Base-by-base conservation (phyloP, 2,888 invertebrate genomes). In the Microdon myrmicae region DNA sequence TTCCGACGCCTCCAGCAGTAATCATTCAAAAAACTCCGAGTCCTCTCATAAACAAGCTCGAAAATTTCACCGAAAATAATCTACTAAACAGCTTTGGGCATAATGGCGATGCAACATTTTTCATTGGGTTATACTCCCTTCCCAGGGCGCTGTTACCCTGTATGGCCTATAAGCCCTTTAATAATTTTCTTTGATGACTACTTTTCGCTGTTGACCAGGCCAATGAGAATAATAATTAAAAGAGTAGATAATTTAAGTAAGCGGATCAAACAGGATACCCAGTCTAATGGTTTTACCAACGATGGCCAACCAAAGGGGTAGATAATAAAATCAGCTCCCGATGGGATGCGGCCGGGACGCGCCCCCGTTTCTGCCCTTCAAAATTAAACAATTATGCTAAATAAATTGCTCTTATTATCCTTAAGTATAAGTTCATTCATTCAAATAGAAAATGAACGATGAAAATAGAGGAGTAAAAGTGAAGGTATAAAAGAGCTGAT, bases 381-480 rank as follows among this genome's bases (percentile, higher is more conserved):
- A 49, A 35, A 49, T 41, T 23, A 56, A 49, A 49, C 49, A 56
- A 56, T 56, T 56, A 56, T 56, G 56, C 56, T 35, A 56, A 56
- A 43, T 56, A 56, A 56, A 56, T 49, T 56, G 41, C 41, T 23
- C 41, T 43, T 56, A 49, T 56, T 56, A 56, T 56, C 41, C 48
- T 29, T 48, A 23, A 43, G 41, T 48, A 39, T 35, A 31, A 43
- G 49, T 49, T 49, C 48, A 25, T 56, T 49, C 37, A 56, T 41
- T 48, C 35, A 26, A 41, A 34, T 35, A 17, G 19, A 29, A 35
- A 39, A 19, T 14, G 26, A 34, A 20, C 22, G 22, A 8, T 6
- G 22, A 5, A 17, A 31, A 37, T 14, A 16, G 41, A 23, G 7
- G 8, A 6, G n/a, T 10, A 22, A 13, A 9, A 19, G 7, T 17